phyloP scores from a whole-genome alignment of 1,140 invertebrate species.

The Calosoma granatense region DNA sequence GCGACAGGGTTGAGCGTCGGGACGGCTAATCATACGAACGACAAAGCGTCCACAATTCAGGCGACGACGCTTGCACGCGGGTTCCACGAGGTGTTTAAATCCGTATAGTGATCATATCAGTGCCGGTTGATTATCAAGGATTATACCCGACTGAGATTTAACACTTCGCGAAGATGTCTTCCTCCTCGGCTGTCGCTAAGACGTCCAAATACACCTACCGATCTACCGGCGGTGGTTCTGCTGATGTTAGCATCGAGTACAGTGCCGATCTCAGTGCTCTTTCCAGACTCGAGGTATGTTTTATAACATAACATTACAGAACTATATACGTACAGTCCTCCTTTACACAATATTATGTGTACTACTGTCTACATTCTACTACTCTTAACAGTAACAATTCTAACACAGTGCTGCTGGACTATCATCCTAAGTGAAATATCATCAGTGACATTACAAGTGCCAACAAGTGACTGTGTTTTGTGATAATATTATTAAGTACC shows the following conservation, averaged over 20 bases:
- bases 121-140: neutral
- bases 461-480: no score
- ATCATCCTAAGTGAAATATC: no score
- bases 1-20: conserved; percentile 27
- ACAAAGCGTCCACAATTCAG: conserved; percentile 32
- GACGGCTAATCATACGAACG: conserved; percentile 34
- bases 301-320: conserved; percentile 20
- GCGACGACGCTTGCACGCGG: conserved; percentile 31
- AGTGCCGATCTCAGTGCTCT: conserved; percentile 83
- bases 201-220: conserved; percentile 84
- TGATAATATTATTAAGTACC: no score
- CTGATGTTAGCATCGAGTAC: conserved; percentile 90
- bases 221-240: conserved; percentile 64
- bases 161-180: conserved; percentile 22
- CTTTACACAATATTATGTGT: no score
- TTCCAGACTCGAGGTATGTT: conserved; percentile 82
- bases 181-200: conserved; percentile 68
- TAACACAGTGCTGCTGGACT: no score
- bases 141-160: no score
- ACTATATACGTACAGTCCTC: conserved; percentile 10
- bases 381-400: no score
- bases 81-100: neutral
- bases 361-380: neutral
- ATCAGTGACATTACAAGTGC: no score
- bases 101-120: neutral